These are phyloP conservation scores for Lasioglossum morio DNA, from an alignment of 2,888 invertebrate species.

Conservation along the genomic window DNA sequence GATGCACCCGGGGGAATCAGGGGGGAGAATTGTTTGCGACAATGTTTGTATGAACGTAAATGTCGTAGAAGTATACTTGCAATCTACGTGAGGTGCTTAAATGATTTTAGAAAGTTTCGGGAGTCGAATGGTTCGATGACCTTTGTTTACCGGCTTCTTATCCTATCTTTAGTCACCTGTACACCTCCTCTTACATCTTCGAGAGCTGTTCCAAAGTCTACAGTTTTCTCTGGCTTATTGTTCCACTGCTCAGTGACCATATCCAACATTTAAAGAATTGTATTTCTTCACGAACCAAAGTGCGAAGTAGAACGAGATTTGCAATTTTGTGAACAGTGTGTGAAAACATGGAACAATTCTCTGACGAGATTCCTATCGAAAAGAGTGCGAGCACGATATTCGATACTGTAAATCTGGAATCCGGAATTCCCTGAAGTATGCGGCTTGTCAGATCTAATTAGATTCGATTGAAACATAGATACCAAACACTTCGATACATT, in stretches of 20 bases:
- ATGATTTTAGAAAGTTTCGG: neutral
- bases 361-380: too few species aligned
- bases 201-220: neutral
- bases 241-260: neutral
- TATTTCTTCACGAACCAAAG: too few species aligned
- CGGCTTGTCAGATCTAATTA: neutral
- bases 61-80: neutral
- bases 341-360: neutral
- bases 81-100: neutral
- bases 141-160: neutral
- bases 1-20: neutral
- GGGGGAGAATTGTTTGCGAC: neutral
- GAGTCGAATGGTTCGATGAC: neutral
- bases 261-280: too few species aligned
- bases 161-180: neutral
- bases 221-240: neutral
- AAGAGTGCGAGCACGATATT: neutral
- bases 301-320: too few species aligned
- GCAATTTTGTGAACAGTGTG: too few species aligned
- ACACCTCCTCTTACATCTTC: neutral
- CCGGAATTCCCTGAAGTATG: neutral
- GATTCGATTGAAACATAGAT: neutral
- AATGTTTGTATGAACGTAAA: neutral
- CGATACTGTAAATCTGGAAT: neutral
- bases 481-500: neutral